phyloP scores from a whole-genome alignment of 2,888 invertebrate species.

The Brachyptera putata region DNA sequence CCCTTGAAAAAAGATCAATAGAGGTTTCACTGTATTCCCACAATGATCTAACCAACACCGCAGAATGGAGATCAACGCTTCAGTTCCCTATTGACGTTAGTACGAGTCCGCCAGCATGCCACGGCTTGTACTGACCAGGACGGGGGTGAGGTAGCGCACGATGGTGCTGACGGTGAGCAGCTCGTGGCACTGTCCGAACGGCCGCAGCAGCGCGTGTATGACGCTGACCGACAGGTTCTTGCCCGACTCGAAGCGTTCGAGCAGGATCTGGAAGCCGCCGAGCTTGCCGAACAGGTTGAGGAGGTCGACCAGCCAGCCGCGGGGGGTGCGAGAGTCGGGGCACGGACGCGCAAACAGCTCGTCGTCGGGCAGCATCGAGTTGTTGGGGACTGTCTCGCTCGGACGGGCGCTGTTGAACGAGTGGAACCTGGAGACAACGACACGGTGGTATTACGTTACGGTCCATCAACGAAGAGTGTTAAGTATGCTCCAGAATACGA shows the following conservation, averaged over 20 bases:
- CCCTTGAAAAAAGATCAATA: too few relatives aligned
- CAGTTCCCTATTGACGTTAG: too few relatives aligned
- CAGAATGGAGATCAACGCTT: too few relatives aligned
- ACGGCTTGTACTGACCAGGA: constrained; percentile 80
- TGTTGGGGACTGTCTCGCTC: constrained; percentile 64
- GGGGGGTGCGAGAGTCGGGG: constrained; percentile 75
- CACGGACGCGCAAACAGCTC: constrained; percentile 70
- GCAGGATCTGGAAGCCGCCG: constrained; percentile 81
- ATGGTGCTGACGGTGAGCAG: constrained; percentile 85
- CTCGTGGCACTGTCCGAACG: constrained; percentile 90
- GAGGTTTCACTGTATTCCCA: too few relatives aligned
- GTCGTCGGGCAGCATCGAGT: constrained; percentile 60
- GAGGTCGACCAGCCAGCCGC: constrained; percentile 95
- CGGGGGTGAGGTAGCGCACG: constrained; percentile 87
- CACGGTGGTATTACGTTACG: too few relatives aligned
- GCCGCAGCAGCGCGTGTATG: constrained; percentile 77
- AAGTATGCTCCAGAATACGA: too few relatives aligned
- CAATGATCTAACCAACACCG: too few relatives aligned
- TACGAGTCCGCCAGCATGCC: too few relatives aligned
- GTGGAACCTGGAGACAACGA: constrained; percentile 69
- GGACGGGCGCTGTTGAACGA: constrained; percentile 75
- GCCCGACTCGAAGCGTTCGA: constrained; percentile 77
- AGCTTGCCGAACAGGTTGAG: constrained; percentile 90
- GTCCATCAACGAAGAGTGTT: too few relatives aligned
- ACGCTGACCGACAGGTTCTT: constrained; percentile 68